Percentiles rank a stretch among this genome's conserved stretches.
Conservation (phyloP, 37 sponge, comb jelly and placozoan genomes). For the Crambe crambe region DNA sequence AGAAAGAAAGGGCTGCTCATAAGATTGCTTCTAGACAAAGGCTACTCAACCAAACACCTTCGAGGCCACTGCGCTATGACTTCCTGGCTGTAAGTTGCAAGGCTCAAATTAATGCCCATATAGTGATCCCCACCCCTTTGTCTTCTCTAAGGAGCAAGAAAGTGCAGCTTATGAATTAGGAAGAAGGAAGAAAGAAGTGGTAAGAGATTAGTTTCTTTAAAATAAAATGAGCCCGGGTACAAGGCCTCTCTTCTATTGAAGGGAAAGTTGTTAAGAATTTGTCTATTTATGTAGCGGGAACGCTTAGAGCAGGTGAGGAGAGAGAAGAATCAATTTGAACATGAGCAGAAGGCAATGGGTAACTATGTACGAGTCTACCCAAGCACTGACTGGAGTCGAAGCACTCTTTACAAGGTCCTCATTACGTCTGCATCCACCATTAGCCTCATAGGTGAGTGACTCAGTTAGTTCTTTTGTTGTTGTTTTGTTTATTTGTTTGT, state of each 20-base stretch:
- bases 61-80: conserved; percentile 5
- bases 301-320: conserved; percentile 42
- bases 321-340: conserved; percentile 47
- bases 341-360: conserved; percentile 65
- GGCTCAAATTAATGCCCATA: not conserved
- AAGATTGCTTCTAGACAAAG: conserved; percentile 43
- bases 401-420: conserved; percentile 33
- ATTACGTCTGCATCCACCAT: conserved; percentile 7
- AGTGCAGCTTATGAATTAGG: conserved; percentile 11
- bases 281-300: conserved; percentile 35
- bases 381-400: conserved; percentile 37
- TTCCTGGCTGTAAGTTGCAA: conserved; percentile 30
- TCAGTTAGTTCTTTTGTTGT: not conserved
- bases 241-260: not conserved
- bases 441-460: conserved; percentile 9
- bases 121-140: not conserved
- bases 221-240: not conserved
- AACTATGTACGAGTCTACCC: conserved; percentile 71
- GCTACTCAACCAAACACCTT: conserved; percentile 10
- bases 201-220: conserved; percentile 6
- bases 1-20: not conserved
- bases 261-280: not conserved
- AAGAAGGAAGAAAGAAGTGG: conserved; percentile 59
- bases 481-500: too few relatives aligned
- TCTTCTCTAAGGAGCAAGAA: conserved; percentile 50